phyloP scores from a whole-genome alignment of 2,888 invertebrate genomes.

The Idaea biselata region DNA sequence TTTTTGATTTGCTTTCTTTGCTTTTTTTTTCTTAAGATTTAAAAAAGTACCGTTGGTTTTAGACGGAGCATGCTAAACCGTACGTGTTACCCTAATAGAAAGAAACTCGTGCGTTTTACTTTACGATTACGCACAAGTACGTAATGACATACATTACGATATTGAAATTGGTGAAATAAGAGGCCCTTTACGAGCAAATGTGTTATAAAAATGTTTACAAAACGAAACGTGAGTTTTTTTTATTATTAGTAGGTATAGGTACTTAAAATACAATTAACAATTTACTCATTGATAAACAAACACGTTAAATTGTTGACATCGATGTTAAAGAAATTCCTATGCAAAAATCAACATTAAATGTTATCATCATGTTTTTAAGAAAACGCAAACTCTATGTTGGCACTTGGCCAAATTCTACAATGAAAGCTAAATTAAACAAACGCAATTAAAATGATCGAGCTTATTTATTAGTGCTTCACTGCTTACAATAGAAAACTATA shows the following conservation, averaged over 20 bases:
- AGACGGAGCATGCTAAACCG: too few relatives aligned
- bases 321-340: conserved; percentile 3
- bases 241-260: background rate
- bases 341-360: conserved; percentile 31
- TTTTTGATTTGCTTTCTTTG: too few relatives aligned
- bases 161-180: too few relatives aligned
- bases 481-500: background rate
- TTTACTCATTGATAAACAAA: background rate
- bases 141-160: too few relatives aligned
- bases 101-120: too few relatives aligned
- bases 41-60: too few relatives aligned
- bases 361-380: conserved; percentile 48
- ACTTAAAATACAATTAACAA: background rate
- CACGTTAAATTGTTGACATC: background rate
- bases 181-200: too few relatives aligned
- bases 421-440: conserved; percentile 35
- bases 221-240: background rate
- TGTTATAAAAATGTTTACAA: too few relatives aligned
- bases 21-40: too few relatives aligned
- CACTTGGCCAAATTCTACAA: conserved; percentile 52
- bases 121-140: too few relatives aligned
- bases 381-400: conserved; percentile 57
- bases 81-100: too few relatives aligned
- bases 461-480: conserved; percentile 44
- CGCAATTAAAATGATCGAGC: conserved; percentile 53